Base-by-base conservation (phyloP, 2,797 vertebrate genomes). In the Halcyon leucocephala region DNA sequence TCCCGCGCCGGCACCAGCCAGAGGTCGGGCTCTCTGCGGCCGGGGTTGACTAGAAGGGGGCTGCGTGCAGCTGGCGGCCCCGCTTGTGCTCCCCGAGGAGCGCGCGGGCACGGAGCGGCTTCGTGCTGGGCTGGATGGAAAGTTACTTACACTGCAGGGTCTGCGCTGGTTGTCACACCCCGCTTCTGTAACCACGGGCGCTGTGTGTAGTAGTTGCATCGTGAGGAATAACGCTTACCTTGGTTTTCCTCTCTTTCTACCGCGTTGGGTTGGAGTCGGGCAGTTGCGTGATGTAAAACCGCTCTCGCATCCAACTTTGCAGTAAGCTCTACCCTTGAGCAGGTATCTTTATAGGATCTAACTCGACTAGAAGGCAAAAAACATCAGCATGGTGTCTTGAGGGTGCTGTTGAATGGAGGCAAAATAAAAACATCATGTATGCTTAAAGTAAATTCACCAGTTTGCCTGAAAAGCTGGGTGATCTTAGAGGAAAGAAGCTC, bases 221-320 rank as follows among this genome's bases (percentile, higher is more conserved):
- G 8, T 7, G 12, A 12, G 46, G 10, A 49, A 0, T 2, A 11
- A 13, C 11, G 26, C 2, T 70, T 7, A 3, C 2, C 71, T 2
- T 2, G 37, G 0, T 7, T 25, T 35, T 3, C 3, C 16, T n/a
- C 31, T 7, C 6, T 21, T 20, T 24, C 15, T 51, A 0, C 16
- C 44, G 1, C 13, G 24, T 25, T 2, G 52, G 46, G 20, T 24
- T 31, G 31, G 4, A 16, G 12, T 39, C 33, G 1, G 44, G 17
- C 28, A 0, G 1, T 29, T 6, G 51, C 5, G 0, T 18, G 9
- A 0, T 4, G 28, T 20, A 35, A 39, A 4, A 4, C 21, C 8
- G 18, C 7, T 21, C 35, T 14, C 12, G 31, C 22, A 0, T 7
- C 15, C 8, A 0, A 29, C 13, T 37, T 26, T 7, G 37, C 7